Percentiles rank a stretch among this genome's conserved stretches.
Conservation (phyloP, 2,888 invertebrate genomes). For the Stomorhina lunata region DNA sequence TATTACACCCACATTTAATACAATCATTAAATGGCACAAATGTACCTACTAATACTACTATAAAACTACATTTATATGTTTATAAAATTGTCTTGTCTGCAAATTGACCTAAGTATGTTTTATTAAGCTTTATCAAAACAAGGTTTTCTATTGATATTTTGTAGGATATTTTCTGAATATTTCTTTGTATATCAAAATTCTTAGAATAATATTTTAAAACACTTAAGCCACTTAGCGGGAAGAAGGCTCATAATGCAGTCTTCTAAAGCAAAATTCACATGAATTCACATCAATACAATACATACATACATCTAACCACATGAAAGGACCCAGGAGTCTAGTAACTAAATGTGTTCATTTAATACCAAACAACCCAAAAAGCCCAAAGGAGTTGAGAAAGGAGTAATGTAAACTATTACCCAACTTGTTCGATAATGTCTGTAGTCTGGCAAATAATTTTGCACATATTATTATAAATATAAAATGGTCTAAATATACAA, state of each 20-base stretch:
- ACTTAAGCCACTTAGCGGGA: too few species aligned
- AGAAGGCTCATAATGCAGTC: too few species aligned
- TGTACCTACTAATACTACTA: neutral
- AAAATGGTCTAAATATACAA: neutral
- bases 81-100: too few species aligned
- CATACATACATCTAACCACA: neutral
- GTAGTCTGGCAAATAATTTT: neutral
- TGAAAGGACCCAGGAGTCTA: conserved; percentile 2
- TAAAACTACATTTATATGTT: neutral
- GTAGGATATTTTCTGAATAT: too few species aligned
- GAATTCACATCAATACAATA: too few species aligned
- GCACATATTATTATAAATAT: conserved; percentile 2
- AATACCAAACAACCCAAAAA: conserved; percentile 11
- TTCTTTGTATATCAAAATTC: too few species aligned
- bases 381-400: neutral
- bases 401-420: neutral
- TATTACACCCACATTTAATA: conserved; percentile 23
- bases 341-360: too few species aligned
- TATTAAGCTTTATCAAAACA: too few species aligned
- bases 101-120: too few species aligned
- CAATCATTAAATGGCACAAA: neutral
- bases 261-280: too few species aligned
- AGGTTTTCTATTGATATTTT: too few species aligned
- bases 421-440: neutral
- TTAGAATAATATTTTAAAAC: too few species aligned